These are phyloP conservation scores for Patella vulgata DNA, from an alignment of 1,140 invertebrate species.

Conservation along the genomic window DNA sequence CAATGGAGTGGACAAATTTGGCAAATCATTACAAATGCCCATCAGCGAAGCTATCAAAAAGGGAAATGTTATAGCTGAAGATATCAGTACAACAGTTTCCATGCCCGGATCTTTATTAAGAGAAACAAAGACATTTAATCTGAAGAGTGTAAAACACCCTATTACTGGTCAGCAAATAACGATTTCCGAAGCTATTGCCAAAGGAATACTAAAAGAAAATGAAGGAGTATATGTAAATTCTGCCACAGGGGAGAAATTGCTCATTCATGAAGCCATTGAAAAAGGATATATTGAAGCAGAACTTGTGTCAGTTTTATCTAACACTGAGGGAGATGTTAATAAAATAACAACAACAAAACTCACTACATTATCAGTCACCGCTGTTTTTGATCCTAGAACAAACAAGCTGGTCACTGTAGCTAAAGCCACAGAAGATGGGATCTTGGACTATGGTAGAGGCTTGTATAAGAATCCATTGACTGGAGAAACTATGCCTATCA, in stretches of 20 bases:
- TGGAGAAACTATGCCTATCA: conserved; percentile 72
- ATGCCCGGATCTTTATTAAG: conserved; percentile 38
- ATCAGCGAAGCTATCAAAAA: conserved; percentile 84
- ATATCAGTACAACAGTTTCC: conserved; percentile 27
- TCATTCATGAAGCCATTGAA: conserved; percentile 83
- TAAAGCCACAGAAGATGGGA: conserved; percentile 85
- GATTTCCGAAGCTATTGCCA: conserved; percentile 81
- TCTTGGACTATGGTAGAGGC: conserved; percentile 83
- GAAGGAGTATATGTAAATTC: conserved; percentile 83
- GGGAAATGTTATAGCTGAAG: conserved; percentile 59
- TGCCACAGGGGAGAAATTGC: conserved; percentile 77
- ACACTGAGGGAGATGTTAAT: conserved; percentile 53
- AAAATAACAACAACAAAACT: conserved; percentile 77
- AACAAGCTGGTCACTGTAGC: conserved; percentile 82
- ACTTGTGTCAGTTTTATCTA: conserved; percentile 68
- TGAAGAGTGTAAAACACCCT: conserved; percentile 78
- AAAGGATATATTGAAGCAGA: conserved; percentile 76
- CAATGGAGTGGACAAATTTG: conserved; percentile 46
- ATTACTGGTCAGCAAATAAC: conserved; percentile 69
- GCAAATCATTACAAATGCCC: conserved; percentile 68
- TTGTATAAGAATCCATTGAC: conserved; percentile 80
- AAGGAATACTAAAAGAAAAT: conserved; percentile 85
- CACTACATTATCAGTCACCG: conserved; percentile 82
- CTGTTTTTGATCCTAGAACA: conserved; percentile 83
- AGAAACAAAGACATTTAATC: conserved; percentile 63